Conservation (phyloP, 2,113 vertebrate species). For the Eurystomus gularis region DNA sequence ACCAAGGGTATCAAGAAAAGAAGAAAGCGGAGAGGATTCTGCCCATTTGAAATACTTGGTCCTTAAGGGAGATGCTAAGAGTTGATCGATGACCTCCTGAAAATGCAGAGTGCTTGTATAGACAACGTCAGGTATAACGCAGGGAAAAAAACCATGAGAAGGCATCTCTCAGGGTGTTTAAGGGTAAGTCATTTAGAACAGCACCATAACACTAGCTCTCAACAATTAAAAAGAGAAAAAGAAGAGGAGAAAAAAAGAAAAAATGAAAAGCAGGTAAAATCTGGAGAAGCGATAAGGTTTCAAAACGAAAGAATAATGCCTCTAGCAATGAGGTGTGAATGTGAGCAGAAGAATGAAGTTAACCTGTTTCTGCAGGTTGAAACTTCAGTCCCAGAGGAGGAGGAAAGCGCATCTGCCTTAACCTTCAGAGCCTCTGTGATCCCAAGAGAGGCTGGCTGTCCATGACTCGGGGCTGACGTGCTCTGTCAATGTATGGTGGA, state of each 20-base stretch:
- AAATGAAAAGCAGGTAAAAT: not conserved
- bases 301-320: not conserved
- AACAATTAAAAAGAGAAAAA: not conserved
- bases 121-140: not conserved
- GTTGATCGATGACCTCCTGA: not conserved
- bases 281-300: not conserved
- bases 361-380: not conserved
- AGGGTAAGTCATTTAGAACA: not conserved
- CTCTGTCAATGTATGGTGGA: not conserved
- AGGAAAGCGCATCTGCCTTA: not conserved
- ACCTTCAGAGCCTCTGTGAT: not conserved
- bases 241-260: not conserved
- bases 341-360: not conserved
- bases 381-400: not conserved
- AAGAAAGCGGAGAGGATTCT: not conserved
- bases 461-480: rapidly evolving
- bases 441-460: not conserved
- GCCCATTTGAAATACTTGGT: not conserved
- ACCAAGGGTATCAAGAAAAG: not conserved
- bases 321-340: not conserved
- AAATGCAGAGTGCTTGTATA: not conserved
- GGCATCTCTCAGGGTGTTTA: not conserved
- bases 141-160: not conserved
- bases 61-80: not conserved
- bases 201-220: not conserved